A percentile compares a stretch with the other conserved stretches of the same genome.
Evolutionary conservation across 2,113 vertebrate genomes (phyloP).

Genomic region (Butastur rufipennis): DNA sequence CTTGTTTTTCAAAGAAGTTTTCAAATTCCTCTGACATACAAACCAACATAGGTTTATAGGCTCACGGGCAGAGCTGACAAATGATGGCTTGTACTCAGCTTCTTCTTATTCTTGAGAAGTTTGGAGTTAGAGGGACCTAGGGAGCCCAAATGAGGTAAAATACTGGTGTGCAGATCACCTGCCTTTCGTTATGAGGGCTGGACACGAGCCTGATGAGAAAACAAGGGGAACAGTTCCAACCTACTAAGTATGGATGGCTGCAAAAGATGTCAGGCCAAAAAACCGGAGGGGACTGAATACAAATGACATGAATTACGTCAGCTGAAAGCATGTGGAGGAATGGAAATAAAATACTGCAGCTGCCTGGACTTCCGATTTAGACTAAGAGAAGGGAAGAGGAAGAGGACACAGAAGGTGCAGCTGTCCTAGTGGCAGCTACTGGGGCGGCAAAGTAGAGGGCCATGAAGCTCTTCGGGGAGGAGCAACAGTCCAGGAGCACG

Average conservation of each 20-base stretch:
- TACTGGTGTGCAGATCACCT: not conserved
- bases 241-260: not conserved
- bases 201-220: not conserved
- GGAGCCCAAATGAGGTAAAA: not conserved
- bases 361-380: not conserved
- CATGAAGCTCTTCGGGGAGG: not conserved
- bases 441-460: not conserved
- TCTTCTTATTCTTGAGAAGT: not conserved
- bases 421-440: not conserved
- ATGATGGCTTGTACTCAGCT: not conserved
- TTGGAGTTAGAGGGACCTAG: not conserved
- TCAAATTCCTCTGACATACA: not conserved
- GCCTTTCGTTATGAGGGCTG: not conserved
- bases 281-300: not conserved
- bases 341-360: not conserved
- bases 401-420: not conserved
- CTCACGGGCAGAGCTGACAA: not conserved
- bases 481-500: not conserved
- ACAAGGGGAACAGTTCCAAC: not conserved
- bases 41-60: not conserved
- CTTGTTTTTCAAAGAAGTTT: not conserved
- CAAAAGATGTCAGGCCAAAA: not conserved
- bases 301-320: not conserved
- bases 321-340: not conserved
- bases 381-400: not conserved